These are phyloP conservation scores for Meleagris gallopavo DNA, from an alignment of 2,113 vertebrate genomes.

Conservation along the genomic window DNA sequence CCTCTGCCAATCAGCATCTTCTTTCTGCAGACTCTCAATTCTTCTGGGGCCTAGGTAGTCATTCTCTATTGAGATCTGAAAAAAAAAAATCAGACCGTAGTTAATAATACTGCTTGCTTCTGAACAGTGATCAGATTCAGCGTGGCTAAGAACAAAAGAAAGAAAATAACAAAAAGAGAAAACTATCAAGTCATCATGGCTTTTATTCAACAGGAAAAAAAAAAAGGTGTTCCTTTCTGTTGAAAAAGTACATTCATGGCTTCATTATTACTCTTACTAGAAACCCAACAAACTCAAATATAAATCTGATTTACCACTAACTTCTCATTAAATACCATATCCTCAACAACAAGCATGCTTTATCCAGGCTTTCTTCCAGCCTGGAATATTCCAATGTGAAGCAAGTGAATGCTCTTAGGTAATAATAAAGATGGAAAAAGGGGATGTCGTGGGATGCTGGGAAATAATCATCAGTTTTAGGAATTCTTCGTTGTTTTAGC, in stretches of 20 bases:
- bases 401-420: neutral
- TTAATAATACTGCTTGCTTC: neutral
- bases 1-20: constrained; percentile 96
- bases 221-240: neutral
- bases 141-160: neutral
- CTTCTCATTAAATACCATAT: neutral
- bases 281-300: neutral
- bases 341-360: neutral
- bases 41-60: constrained; percentile 96
- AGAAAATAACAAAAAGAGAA: neutral
- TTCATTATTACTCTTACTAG: neutral
- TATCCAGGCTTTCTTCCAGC: neutral
- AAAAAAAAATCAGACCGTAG: constrained; percentile 41
- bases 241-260: neutral
- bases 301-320: neutral
- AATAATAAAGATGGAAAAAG: neutral
- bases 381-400: neutral
- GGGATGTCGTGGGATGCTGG: fast-evolving
- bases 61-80: constrained; percentile 94
- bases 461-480: neutral
- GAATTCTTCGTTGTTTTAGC: neutral
- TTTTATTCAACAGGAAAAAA: neutral
- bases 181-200: neutral
- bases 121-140: neutral
- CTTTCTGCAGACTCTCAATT: constrained; percentile 90